Conservation (phyloP, 2,888 invertebrate species). For the Tetragnatha montana region DNA sequence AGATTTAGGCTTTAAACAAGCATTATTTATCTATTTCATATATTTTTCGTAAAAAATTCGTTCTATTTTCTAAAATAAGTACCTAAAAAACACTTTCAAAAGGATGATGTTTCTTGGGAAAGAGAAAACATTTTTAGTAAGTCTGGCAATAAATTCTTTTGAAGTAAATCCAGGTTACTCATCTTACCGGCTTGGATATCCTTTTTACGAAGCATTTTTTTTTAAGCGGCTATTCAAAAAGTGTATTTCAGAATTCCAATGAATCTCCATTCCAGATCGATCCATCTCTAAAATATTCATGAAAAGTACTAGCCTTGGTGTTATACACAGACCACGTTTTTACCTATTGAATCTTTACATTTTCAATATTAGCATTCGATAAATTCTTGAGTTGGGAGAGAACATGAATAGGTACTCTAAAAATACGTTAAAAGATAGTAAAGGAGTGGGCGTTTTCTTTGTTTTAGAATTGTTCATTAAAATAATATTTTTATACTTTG, state of each 20-base stretch:
- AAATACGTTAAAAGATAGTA: no score
- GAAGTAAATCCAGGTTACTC: neutral
- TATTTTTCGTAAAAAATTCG: neutral
- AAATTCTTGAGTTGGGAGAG: neutral
- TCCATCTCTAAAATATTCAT: neutral
- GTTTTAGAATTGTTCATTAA: no score
- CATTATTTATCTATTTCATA: neutral
- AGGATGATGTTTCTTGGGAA: neutral
- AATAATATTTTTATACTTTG: no score
- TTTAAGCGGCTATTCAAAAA: neutral
- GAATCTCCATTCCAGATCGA: neutral
- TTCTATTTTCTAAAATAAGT: neutral
- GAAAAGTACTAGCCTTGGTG: neutral
- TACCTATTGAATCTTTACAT: neutral
- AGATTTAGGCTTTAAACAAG: no score
- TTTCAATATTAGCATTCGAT: neutral
- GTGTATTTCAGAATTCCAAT: neutral
- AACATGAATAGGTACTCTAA: no score
- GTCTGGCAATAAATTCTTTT: neutral
- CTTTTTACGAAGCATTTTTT: neutral
- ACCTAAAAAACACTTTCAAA: neutral
- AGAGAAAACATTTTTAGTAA: neutral
- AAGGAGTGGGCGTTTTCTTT: no score
- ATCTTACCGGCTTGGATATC: neutral
- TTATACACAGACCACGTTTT: neutral